Percentiles rank a stretch among this genome's conserved stretches.
phyloP scores from a whole-genome alignment of 2,888 invertebrate species.

The Andrena praecox region DNA sequence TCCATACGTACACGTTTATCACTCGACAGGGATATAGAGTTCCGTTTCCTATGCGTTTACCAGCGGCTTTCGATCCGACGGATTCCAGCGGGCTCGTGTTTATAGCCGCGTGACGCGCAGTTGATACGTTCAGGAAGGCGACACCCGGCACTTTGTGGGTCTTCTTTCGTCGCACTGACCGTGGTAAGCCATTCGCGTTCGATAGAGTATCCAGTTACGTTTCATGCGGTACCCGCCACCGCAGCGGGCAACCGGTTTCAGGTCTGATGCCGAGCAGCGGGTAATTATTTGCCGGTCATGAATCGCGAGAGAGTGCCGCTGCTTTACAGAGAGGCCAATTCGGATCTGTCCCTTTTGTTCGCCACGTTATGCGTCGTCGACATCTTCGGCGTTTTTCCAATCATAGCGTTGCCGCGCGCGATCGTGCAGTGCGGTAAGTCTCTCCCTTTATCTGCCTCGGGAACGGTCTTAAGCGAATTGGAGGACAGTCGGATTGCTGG shows the following conservation, averaged over 20 bases:
- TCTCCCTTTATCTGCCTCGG: background rate
- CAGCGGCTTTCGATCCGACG: conserved; percentile 4
- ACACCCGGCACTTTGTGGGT: conserved; percentile 72
- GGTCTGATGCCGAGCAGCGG: conserved; percentile 40
- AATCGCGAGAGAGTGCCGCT: conserved; percentile 77
- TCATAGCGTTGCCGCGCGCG: conserved; percentile 91
- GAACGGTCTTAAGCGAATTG: background rate
- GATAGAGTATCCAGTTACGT: conserved; percentile 76
- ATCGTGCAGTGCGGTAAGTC: conserved; percentile 90
- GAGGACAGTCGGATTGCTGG: background rate
- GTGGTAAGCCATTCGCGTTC: conserved; percentile 60
- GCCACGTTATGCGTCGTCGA: conserved; percentile 92
- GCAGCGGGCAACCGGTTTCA: conserved; percentile 75
- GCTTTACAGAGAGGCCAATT: conserved; percentile 68
- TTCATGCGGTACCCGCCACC: conserved; percentile 35
- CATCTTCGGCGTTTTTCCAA: conserved; percentile 93
- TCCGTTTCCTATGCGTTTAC: conserved; percentile 9
- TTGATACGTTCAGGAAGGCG: conserved; percentile 19
- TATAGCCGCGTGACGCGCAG: background rate
- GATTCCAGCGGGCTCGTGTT: background rate
- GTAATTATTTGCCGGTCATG: conserved; percentile 68
- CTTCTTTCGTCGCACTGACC: conserved; percentile 72
- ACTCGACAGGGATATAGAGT: too few relatives aligned
- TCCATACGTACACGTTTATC: too few relatives aligned
- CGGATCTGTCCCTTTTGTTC: conserved; percentile 89